Base-by-base conservation (phyloP, 1,140 invertebrate species). In the Orius insidiosus region DNA sequence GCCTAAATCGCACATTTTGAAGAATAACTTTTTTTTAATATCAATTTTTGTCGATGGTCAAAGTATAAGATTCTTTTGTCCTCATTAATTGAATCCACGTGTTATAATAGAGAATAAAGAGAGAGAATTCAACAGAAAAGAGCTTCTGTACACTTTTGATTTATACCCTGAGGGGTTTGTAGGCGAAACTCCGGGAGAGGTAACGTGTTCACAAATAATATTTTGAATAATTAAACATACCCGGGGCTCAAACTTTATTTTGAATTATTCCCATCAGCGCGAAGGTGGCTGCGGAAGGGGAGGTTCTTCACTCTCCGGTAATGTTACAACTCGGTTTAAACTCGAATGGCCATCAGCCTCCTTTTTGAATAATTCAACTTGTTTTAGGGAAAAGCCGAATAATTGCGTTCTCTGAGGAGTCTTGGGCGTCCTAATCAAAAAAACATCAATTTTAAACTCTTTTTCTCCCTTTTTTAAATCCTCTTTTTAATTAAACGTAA, bases 401-500 rank as follows among this genome's bases (percentile, higher is more conserved):
- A 15, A 39, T 15, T 15, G 37, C 15, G 15, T 10, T 13, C 35
- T 14, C 37, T 39, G 19, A 39, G 15, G 19, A 18, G 15, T 39
- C 37, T 6, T n/a, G 8, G 13, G 14, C 7, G 37, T 19, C 10
- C 15, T 39, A 39, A 39, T 18, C 14, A 39, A 39, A 39, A 19
- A 39, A 14, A 18, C 40, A 18, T 32, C 42, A 33, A 15, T 32
- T 32, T 32, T 44, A 44, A 44, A 33, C 18, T 32, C 31, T 44
- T 44, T 44, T 42, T 39, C 37, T 10, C 19, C 37, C 37, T 15
- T 19, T 39, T 39, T 39, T 13, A 44, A 33, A 44, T 44, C 42
- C 34, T 44, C 19, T 44, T 16, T 16, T 44, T 7, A 24, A 7
- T 24, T 24, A n/a, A n/a, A n/a, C n/a, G n/a, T n/a, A n/a, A n/a